A percentile compares a stretch with the other conserved stretches of the same genome.
These are phyloP conservation scores for Microctonus hyperodae DNA, from an alignment of 2,888 invertebrate genomes.

Conservation along the genomic window DNA sequence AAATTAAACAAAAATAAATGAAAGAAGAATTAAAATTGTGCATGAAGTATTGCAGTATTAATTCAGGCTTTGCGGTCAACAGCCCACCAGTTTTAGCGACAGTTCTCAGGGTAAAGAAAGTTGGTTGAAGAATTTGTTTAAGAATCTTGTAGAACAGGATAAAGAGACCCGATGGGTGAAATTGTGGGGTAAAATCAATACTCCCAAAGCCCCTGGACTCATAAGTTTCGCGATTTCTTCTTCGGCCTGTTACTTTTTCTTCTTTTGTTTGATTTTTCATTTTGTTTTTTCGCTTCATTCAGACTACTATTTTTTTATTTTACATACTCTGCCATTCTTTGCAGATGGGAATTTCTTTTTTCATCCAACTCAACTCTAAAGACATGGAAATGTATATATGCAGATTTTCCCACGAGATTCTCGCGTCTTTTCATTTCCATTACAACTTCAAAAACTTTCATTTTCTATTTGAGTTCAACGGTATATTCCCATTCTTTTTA, in stretches of 20 bases:
- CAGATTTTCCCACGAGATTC: neutral
- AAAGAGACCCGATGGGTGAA: slow-evolving; percentile 22
- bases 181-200: slow-evolving; percentile 25
- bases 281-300: neutral
- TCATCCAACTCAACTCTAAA: neutral
- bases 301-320: slow-evolving; percentile 8
- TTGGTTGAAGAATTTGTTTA: slow-evolving; percentile 23
- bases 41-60: slow-evolving; percentile 31
- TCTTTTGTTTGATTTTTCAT: slow-evolving; percentile 1
- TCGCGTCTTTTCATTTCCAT: neutral
- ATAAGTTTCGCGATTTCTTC: slow-evolving; percentile 26
- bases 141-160: slow-evolving; percentile 18
- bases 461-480: neutral
- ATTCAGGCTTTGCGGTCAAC: slow-evolving; percentile 27
- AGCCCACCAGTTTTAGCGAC: slow-evolving; percentile 5
- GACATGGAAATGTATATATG: slow-evolving; percentile 13
- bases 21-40: slow-evolving; percentile 11
- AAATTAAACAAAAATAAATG: slow-evolving; percentile 16
- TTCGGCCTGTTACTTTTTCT: slow-evolving; percentile 3
- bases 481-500: neutral
- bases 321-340: neutral
- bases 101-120: neutral
- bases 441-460: neutral
- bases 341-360: neutral
- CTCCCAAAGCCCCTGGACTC: slow-evolving; percentile 26